phyloP scores from a whole-genome alignment of 2,888 invertebrate genomes.

The Melinaea marsaeus region DNA sequence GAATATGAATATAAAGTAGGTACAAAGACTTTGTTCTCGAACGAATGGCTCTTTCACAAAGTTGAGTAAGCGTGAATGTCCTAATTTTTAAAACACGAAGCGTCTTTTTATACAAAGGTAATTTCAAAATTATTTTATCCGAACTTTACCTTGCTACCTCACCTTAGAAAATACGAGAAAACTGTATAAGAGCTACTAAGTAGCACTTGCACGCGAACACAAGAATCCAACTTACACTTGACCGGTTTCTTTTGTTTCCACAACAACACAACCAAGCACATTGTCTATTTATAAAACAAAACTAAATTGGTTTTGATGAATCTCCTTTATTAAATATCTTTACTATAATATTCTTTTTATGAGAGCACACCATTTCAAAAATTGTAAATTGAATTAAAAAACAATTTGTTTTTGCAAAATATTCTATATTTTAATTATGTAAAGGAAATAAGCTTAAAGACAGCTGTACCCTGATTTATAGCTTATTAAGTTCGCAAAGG shows the following conservation, averaged over 20 bases:
- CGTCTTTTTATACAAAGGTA: conserved; percentile 2
- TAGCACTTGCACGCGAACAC: conserved; percentile 12
- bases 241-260: conserved; percentile 25
- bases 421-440: background rate
- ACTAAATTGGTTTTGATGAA: conserved; percentile 10
- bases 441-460: background rate
- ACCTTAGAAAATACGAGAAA: conserved; percentile 5
- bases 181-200: conserved; percentile 16
- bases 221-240: conserved; percentile 19
- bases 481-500: conserved; percentile 22
- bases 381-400: background rate
- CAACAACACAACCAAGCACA: conserved; percentile 6
- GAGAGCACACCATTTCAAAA: background rate
- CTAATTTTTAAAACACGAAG: background rate
- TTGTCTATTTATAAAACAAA: conserved; percentile 25
- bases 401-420: background rate
- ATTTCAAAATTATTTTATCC: conserved; percentile 2
- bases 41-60: conserved; percentile 5
- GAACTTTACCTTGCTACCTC: background rate
- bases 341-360: background rate
- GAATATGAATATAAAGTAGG: conserved; percentile 10
- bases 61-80: conserved; percentile 1
- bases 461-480: conserved; percentile 16
- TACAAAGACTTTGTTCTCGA: conserved; percentile 2
- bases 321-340: background rate